Conservation (phyloP, 2,888 invertebrate genomes). For the Drosophila rellima region DNA sequence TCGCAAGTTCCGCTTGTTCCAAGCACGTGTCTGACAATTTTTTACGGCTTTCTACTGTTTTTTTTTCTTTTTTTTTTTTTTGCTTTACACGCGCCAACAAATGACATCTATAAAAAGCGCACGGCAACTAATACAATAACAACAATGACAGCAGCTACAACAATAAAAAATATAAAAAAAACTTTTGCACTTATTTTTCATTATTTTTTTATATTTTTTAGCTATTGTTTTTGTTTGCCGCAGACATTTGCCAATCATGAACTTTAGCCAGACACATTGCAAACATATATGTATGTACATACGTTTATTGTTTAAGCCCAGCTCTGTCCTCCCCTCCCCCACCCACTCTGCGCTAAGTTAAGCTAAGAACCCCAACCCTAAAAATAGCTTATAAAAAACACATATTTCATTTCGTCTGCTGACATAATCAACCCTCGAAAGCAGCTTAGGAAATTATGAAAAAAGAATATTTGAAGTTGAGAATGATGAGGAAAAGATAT, state of each 20-base stretch:
- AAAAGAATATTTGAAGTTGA: background rate
- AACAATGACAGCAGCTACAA: constrained; percentile 47
- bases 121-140: constrained; percentile 45
- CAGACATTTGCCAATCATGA: constrained; percentile 52
- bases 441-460: constrained; percentile 10
- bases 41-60: constrained; percentile 45
- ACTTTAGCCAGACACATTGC: constrained; percentile 50
- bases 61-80: constrained; percentile 22
- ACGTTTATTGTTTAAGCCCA: too few relatives aligned
- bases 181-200: constrained; percentile 59
- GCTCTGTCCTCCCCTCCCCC: too few relatives aligned
- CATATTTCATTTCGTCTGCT: constrained; percentile 55
- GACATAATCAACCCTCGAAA: constrained; percentile 60
- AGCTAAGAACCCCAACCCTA: constrained; percentile 27
- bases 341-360: constrained; percentile 43
- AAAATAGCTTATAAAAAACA: constrained; percentile 41
- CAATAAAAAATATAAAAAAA: constrained; percentile 49
- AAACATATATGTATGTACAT: constrained; percentile 18
- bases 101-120: constrained; percentile 65
- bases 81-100: constrained; percentile 67
- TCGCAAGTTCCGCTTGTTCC: constrained; percentile 39
- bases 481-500: background rate
- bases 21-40: constrained; percentile 75
- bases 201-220: constrained; percentile 15
- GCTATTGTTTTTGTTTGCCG: constrained; percentile 19